Percentiles rank a stretch among this genome's conserved stretches.
These are phyloP conservation scores for Drosophila neutralis DNA, from an alignment of 2,888 invertebrate species.

Conservation along the genomic window DNA sequence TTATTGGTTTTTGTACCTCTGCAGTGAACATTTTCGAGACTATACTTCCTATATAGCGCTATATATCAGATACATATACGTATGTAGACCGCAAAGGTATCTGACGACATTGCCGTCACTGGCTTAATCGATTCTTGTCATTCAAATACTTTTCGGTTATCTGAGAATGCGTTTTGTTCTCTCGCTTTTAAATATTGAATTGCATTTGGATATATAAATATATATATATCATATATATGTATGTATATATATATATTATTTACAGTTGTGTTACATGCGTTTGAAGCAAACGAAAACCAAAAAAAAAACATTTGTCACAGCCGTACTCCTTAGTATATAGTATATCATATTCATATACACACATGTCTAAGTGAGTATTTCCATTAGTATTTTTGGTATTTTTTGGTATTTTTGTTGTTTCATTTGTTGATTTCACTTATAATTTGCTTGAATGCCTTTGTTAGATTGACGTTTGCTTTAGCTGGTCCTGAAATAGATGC, in stretches of 20 bases:
- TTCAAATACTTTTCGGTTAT: slow-evolving; percentile 33
- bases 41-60: no score
- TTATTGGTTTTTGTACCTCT: not conserved
- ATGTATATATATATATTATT: slow-evolving; percentile 43
- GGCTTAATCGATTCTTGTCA: not conserved
- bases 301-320: slow-evolving; percentile 73
- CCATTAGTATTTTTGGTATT: slow-evolving; percentile 26
- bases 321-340: slow-evolving; percentile 69
- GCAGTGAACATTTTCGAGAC: slow-evolving; percentile 4
- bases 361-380: slow-evolving; percentile 21
- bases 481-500: slow-evolving; percentile 59
- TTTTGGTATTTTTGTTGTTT: slow-evolving; percentile 4
- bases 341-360: slow-evolving; percentile 39
- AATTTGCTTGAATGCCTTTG: slow-evolving; percentile 27
- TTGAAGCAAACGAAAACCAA: slow-evolving; percentile 73
- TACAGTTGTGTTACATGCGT: slow-evolving; percentile 56
- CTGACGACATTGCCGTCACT: slow-evolving; percentile 30
- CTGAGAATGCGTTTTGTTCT: slow-evolving; percentile 18
- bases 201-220: slow-evolving; percentile 1
- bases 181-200: slow-evolving; percentile 27
- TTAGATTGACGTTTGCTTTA: slow-evolving; percentile 32
- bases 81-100: slow-evolving; percentile 20
- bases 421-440: not conserved
- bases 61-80: not conserved
- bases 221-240: slow-evolving; percentile 5